Percentiles rank a stretch among this genome's conserved stretches.
Evolutionary conservation across 2,888 invertebrate genomes (phyloP).

Genomic region (Lepeophtheirus nordmannii): DNA sequence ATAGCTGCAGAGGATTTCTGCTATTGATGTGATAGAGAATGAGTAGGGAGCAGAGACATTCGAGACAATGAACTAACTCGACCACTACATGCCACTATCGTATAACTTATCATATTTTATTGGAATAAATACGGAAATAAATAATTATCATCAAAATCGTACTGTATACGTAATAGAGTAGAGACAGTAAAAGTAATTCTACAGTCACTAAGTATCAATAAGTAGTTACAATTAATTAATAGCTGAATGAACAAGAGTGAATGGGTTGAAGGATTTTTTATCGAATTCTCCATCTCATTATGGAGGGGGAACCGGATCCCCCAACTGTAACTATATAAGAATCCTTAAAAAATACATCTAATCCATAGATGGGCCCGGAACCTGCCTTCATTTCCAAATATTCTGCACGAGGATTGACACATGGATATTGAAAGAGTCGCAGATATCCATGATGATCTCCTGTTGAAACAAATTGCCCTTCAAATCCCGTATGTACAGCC

Average conservation of each 20-base stretch:
- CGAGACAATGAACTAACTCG: no score
- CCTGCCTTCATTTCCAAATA: slow-evolving; percentile 75
- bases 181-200: no score
- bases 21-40: neutral
- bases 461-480: slow-evolving; percentile 63
- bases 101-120: no score
- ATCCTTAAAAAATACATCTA: slow-evolving; percentile 69
- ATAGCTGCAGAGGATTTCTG: slow-evolving; percentile 5
- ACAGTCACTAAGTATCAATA: no score
- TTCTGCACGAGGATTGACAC: slow-evolving; percentile 65
- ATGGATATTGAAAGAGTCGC: slow-evolving; percentile 71
- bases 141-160: no score
- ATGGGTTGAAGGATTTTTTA: neutral
- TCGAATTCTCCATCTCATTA: neutral
- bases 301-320: slow-evolving; percentile 59
- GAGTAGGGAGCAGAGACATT: no score
- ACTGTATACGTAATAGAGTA: no score
- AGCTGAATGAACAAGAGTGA: no score
- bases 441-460: slow-evolving; percentile 81
- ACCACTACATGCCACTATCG: no score
- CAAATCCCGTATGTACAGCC: slow-evolving; percentile 62
- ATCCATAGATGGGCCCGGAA: slow-evolving; percentile 60
- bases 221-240: no score
- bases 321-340: slow-evolving; percentile 70
- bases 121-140: no score